Base-by-base conservation (phyloP, 1,140 invertebrate genomes). In the Sogatella furcifera region DNA sequence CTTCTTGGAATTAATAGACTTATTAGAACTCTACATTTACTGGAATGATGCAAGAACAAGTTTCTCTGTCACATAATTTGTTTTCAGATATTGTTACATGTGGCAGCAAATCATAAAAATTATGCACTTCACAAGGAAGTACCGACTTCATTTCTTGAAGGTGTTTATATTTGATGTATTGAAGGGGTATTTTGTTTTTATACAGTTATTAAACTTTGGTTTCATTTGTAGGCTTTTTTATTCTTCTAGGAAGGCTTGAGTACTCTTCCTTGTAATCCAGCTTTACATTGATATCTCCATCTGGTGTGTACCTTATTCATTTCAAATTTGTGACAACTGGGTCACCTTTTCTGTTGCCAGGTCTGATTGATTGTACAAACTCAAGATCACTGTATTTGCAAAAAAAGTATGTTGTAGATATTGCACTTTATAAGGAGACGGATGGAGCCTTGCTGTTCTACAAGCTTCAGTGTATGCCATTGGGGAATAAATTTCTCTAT, bases 271-370 rank as follows among this genome's bases (percentile, higher is more conserved):
- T 15, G 43, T 38, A 62, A 28, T 60, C 60, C 6, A 65, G 43
- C 59, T 65, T 65, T 22, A 61, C 52, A 8, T 62, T 17, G 14
- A 65, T 64, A 31, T 19, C 59, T 4, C 64, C 60, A 19, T 60
- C 24, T 9, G 59, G 59, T 31, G 46, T 62, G 52, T 66, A 64
- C 52, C 62, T 43, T 6, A 66, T 24, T 17, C 22, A 42, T 24
- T 63, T 61, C 10, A 66, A 21, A 24, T 66, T 57, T 34, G 62
- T 64, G 21, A 66, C 63, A 34, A 21, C 24, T 14, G 60, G 61
- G 28, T 66, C 63, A 13, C 61, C 61, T 22, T 38, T 34, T 59
- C 58, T 59, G 5, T 44, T 21, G 1, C 65, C 63, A 34, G 61
- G 63, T 14, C 64, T 19, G 15, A 66, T 66, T 21, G 61, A 62